Evolutionary conservation across 2,888 invertebrate species (phyloP).

Genomic region (Chalcosyrphus nemorum): DNA sequence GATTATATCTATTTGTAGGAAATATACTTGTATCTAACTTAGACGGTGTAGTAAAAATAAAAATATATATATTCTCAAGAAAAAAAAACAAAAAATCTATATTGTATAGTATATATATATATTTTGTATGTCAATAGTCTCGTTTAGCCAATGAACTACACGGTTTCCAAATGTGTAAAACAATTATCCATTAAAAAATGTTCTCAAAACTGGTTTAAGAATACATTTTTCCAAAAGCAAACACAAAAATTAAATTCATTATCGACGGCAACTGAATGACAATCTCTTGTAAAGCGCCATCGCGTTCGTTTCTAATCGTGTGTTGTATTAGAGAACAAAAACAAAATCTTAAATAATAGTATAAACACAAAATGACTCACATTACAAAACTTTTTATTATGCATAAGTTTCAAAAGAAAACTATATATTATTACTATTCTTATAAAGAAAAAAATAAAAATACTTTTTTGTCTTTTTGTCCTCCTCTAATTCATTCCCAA

Average conservation of each 20-base stretch:
- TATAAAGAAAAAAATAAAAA: slow-evolving; percentile 25
- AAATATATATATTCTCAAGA: slow-evolving; percentile 45
- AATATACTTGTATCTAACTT: slow-evolving; percentile 66
- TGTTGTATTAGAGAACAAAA: slow-evolving; percentile 48
- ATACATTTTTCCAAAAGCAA: slow-evolving; percentile 53
- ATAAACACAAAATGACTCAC: slow-evolving; percentile 50
- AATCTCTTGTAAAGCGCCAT: slow-evolving; percentile 73
- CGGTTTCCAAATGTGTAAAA: slow-evolving; percentile 73
- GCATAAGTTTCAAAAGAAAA: slow-evolving; percentile 42
- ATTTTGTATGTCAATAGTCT: slow-evolving; percentile 73
- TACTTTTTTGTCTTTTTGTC: slow-evolving; percentile 61
- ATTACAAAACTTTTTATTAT: slow-evolving; percentile 51
- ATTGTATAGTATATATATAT: slow-evolving; percentile 68
- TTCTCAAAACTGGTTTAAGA: slow-evolving; percentile 63
- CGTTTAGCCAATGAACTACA: slow-evolving; percentile 73
- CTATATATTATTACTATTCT: slow-evolving; percentile 39
- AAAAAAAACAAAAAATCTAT: slow-evolving; percentile 29
- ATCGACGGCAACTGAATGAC: slow-evolving; percentile 74
- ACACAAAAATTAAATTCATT: slow-evolving; percentile 46
- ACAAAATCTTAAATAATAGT: slow-evolving; percentile 26
- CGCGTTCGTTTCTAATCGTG: slow-evolving; percentile 68
- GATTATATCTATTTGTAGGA: slow-evolving; percentile 60
- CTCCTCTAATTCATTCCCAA: slow-evolving; percentile 68
- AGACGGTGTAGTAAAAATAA: slow-evolving; percentile 61
- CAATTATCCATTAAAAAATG: slow-evolving; percentile 59